These are phyloP conservation scores for Strigamia maritima DNA, from an alignment of 2,888 invertebrate genomes.

Conservation along the genomic window DNA sequence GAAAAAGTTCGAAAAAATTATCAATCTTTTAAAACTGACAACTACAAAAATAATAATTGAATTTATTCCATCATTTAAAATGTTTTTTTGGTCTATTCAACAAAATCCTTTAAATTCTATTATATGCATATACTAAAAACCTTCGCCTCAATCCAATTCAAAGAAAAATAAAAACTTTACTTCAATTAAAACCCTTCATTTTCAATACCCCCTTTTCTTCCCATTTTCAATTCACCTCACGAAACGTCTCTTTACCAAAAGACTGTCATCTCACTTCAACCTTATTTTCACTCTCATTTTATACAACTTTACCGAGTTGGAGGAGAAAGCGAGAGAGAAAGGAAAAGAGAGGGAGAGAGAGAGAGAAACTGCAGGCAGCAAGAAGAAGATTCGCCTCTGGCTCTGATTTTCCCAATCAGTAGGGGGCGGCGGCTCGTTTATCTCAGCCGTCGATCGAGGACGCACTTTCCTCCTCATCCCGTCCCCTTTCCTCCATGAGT, in stretches of 20 bases:
- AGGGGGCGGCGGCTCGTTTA: slow-evolving; percentile 29
- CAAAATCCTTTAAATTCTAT: too few species aligned
- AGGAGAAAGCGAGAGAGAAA: not conserved
- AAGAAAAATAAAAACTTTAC: not conserved
- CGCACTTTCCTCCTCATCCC: slow-evolving; percentile 11
- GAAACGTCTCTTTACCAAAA: slow-evolving; percentile 20
- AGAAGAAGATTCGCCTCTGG: slow-evolving; percentile 12
- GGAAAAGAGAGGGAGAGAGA: not conserved
- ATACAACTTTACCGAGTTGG: slow-evolving; percentile 1
- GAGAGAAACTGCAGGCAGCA: not conserved
- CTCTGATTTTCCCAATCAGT: slow-evolving; percentile 27
- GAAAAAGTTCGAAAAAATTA: not conserved
- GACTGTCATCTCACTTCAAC: slow-evolving; percentile 28
- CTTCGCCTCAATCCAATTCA: not conserved
- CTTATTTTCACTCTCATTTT: slow-evolving; percentile 27
- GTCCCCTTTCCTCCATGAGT: slow-evolving; percentile 12
- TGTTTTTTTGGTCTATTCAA: too few species aligned
- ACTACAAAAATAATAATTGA: not conserved
- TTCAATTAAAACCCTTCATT: not conserved
- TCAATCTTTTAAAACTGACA: not conserved
- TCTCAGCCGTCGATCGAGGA: slow-evolving; percentile 27
- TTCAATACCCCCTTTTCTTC: not conserved
- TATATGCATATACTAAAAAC: too few species aligned
- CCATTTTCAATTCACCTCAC: slow-evolving; percentile 1
- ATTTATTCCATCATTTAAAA: too few species aligned